These are phyloP conservation scores for Metaphire vulgaris DNA, from an alignment of 1,140 invertebrate species.

Conservation along the genomic window DNA sequence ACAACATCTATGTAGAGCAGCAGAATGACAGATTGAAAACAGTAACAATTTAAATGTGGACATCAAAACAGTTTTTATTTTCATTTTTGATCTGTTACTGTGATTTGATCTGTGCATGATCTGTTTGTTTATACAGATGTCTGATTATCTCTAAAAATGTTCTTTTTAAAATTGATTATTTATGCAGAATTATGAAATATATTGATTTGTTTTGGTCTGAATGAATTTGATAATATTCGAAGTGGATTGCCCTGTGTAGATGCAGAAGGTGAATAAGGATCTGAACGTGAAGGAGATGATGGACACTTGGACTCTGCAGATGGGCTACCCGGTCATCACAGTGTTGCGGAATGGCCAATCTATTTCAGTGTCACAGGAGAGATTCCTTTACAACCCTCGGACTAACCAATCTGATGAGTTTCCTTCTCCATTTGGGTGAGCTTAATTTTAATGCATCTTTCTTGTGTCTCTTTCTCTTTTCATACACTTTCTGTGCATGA, in stretches of 20 bases:
- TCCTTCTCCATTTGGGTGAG: constrained; percentile 26
- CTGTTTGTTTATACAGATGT: too few relatives aligned
- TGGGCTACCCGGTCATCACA: constrained; percentile 38
- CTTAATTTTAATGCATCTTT: constrained; percentile 36
- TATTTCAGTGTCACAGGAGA: constrained; percentile 59
- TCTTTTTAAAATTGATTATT: too few relatives aligned
- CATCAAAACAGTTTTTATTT: too few relatives aligned
- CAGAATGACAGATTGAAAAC: too few relatives aligned
- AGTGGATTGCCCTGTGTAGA: neutral
- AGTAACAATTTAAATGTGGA: too few relatives aligned
- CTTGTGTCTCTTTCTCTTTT: neutral
- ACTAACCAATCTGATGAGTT: constrained; percentile 23
- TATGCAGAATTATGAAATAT: too few relatives aligned
- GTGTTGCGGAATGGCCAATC: constrained; percentile 59
- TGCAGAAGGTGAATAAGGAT: constrained; percentile 10
- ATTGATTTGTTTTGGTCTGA: too few relatives aligned
- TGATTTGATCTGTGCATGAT: too few relatives aligned
- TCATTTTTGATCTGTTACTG: too few relatives aligned
- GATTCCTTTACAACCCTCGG: constrained; percentile 41
- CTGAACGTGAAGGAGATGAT: constrained; percentile 33
- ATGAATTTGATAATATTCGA: too few relatives aligned
- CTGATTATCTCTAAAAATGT: too few relatives aligned
- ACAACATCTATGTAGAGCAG: too few relatives aligned
- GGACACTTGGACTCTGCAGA: constrained; percentile 37
- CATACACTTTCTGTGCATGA: neutral